phyloP scores from a whole-genome alignment of 2,888 invertebrate species.

The Rhabditoides inermis region DNA sequence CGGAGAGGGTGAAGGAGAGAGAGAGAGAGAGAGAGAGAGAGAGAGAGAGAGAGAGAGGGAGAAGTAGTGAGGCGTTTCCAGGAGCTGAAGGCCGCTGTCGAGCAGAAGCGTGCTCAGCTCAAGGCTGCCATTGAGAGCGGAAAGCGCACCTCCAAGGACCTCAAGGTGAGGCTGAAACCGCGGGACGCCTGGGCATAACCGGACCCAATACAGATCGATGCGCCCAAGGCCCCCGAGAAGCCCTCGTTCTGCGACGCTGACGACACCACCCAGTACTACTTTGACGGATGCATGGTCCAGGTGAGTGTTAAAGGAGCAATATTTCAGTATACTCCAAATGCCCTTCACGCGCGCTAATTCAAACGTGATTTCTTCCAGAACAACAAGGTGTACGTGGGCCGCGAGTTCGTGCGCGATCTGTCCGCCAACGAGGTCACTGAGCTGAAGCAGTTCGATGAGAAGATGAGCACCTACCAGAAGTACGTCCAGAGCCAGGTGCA shows the following conservation, averaged over 20 bases:
- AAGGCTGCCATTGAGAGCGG: no score
- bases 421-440: conserved; percentile 32
- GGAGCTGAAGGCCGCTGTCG: conserved; percentile 13
- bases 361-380: conserved; percentile 20
- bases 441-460: conserved; percentile 39
- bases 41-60: conserved; percentile 4
- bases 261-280: conserved; percentile 48
- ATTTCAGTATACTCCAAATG: background rate
- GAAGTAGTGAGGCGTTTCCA: conserved; percentile 4
- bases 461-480: conserved; percentile 38
- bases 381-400: conserved; percentile 48
- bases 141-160: no score
- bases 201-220: no score
- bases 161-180: no score
- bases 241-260: conserved; percentile 48
- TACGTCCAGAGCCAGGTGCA: conserved; percentile 32
- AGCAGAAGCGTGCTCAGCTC: conserved; percentile 7
- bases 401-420: conserved; percentile 44
- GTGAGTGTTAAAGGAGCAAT: conserved; percentile 3
- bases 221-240: conserved; percentile 34
- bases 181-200: no score
- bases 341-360: background rate
- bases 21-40: no score
- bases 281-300: conserved; percentile 46
- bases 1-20: conserved; percentile 11